phyloP scores from a whole-genome alignment of 2,797 vertebrate species.

The Salmo trutta region DNA sequence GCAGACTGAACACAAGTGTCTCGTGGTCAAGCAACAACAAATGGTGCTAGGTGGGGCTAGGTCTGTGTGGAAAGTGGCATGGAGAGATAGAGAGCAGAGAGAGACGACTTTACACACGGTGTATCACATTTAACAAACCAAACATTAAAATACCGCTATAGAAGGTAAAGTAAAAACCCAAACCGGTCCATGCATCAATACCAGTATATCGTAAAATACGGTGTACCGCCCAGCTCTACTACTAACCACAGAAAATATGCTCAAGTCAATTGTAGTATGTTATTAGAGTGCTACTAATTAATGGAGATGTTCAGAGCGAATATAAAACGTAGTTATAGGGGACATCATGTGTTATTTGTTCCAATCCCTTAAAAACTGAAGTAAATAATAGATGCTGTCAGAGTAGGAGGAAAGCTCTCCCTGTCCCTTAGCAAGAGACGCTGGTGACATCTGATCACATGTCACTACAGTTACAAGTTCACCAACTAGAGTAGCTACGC shows the following conservation, averaged over 20 bases:
- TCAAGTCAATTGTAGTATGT: not conserved
- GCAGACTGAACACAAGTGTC: too few species aligned
- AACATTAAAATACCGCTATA: too few species aligned
- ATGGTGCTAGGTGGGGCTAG: too few species aligned
- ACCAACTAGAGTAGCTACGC: not conserved
- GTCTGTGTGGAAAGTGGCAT: too few species aligned
- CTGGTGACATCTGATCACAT: conserved; percentile 62
- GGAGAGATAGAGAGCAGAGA: too few species aligned
- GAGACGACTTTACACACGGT: too few species aligned
- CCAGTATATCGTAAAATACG: too few species aligned
- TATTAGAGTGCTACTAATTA: not conserved
- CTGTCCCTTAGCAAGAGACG: conserved; percentile 75
- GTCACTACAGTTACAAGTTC: conserved; percentile 45
- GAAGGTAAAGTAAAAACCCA: too few species aligned
- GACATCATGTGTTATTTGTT: not conserved
- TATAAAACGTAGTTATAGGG: not conserved
- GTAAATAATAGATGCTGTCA: not conserved
- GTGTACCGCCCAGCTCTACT: too few species aligned
- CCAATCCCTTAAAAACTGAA: not conserved
- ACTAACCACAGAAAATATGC: not conserved
- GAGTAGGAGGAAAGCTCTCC: conserved; percentile 38
- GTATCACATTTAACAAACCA: too few species aligned
- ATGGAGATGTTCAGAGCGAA: not conserved
- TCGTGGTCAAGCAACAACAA: too few species aligned
- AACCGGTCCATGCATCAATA: too few species aligned